Evolutionary conservation across 2,888 invertebrate species (phyloP), one percentile per base, ranked within the genome.

Genomic region (Yponomeuta sedellus): DNA sequence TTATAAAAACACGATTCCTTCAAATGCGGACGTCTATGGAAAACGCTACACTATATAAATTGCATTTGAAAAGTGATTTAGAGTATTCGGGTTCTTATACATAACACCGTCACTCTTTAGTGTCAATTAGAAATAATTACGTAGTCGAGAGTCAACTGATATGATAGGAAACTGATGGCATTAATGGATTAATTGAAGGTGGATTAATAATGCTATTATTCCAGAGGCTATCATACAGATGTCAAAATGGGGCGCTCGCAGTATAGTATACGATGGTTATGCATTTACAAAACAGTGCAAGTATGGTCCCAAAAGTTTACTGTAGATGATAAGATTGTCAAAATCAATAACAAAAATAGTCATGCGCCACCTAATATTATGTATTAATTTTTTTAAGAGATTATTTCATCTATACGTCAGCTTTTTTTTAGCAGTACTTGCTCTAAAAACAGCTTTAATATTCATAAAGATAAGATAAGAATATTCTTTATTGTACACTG

Each of bases 261-360:
- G 1, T 12, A 16, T 52, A 6, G 16, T 52, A 16, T 52, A 52
- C 12, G 16, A 16, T 16, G 44, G 44, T 16, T 16, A 52, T 16
- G 16, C 44, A 4, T 52, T 52, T 52, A 52, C 16, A 1, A 52
- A 52, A 52, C 44, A 52, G 16, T 12, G 16, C 44, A 16, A 52
- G 8, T 12, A 52, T 2, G 44, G 44, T 52, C 4, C 4, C 44
- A 52, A 52, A 52, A 52, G 16, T 11, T 19, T 19, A 67, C 68
- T 12, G 44, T 65, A 12, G 65, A 63, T 8, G 59, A 65, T 10
- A 19, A 39, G n/a, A 63, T 68, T 20, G 59, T 67, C 19, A 52
- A 40, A 20, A 8, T 58, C 16, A 40, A 67, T 25, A 56, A 59
- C 62, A 22, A 20, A 11, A 67, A 68, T 34, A 67, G 63, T 20